Conservation (phyloP, 2,113 vertebrate species). For the Silurus asotus region DNA sequence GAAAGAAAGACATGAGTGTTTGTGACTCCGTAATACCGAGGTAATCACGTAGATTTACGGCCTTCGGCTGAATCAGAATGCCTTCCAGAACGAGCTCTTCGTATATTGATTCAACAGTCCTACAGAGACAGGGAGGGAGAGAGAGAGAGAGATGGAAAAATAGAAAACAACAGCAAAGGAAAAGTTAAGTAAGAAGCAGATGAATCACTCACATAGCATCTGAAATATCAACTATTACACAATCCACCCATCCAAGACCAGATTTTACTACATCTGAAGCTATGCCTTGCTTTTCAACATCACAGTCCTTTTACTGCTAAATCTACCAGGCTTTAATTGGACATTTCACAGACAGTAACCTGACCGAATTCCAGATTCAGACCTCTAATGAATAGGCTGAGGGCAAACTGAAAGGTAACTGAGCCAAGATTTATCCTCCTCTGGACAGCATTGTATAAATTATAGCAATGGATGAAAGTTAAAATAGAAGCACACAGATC, state of each 20-base stretch:
- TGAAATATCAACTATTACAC: conserved; percentile 24
- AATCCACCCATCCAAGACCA: conserved; percentile 12
- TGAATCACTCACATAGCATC: neutral
- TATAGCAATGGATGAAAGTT: conserved; percentile 3
- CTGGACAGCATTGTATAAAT: neutral
- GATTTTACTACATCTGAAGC: neutral
- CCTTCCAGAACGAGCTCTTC: conserved; percentile 77
- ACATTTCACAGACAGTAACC: neutral
- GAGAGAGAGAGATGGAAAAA: conserved; percentile 1
- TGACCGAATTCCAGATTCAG: neutral
- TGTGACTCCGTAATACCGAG: conserved; percentile 66
- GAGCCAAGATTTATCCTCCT: neutral
- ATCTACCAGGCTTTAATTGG: neutral
- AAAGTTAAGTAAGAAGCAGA: conserved; percentile 16
- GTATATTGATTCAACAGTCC: conserved; percentile 81
- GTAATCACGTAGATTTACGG: conserved; percentile 76
- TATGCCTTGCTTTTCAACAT: neutral
- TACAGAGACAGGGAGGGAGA: conserved; percentile 49
- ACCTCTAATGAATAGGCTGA: neutral
- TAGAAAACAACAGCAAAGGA: conserved; percentile 14
- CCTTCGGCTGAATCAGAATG: conserved; percentile 72
- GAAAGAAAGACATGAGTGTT: neutral
- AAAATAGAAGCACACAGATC: neutral
- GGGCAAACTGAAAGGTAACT: neutral
- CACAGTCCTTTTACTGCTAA: conserved; percentile 6